A percentile compares a stretch with the other conserved stretches of the same genome.
Evolutionary conservation across 1,140 invertebrate species (phyloP).

Genomic region (Anastatus disparis): DNA sequence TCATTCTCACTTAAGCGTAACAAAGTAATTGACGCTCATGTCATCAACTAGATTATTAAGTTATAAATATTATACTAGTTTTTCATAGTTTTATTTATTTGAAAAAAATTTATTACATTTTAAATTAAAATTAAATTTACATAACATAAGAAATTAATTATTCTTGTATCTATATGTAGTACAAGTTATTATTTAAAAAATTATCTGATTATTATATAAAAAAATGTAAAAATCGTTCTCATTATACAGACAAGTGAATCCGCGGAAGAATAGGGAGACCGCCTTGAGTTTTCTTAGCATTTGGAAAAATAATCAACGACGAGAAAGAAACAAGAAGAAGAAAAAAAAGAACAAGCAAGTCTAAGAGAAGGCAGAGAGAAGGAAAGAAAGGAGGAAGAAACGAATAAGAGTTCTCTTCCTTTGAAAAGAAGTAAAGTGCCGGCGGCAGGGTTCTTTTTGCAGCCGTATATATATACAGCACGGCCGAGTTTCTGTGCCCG

Average conservation of each 20-base stretch:
- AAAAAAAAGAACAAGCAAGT: conserved; percentile 19
- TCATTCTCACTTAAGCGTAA: not conserved
- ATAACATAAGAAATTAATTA: no score
- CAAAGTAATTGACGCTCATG: conserved; percentile 5
- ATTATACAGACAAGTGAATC: not conserved
- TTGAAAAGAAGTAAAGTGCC: conserved; percentile 35
- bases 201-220: no score
- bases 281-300: not conserved
- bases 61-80: not conserved
- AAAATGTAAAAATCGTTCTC: no score
- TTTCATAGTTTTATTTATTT: no score
- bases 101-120: no score
- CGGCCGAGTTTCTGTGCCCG: conserved; percentile 20
- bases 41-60: conserved; percentile 9
- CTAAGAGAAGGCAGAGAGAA: not conserved
- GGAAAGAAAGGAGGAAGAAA: not conserved
- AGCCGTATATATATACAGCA: no score
- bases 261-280: conserved; percentile 1
- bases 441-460: conserved; percentile 30
- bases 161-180: no score
- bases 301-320: conserved; percentile 17
- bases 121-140: no score
- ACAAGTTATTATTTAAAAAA: no score
- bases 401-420: conserved; percentile 27
- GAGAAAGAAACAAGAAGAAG: conserved; percentile 31